Evolutionary conservation across 2,113 vertebrate genomes (phyloP), one percentile per base, ranked within the genome.

Genomic region (Fulica atra): DNA sequence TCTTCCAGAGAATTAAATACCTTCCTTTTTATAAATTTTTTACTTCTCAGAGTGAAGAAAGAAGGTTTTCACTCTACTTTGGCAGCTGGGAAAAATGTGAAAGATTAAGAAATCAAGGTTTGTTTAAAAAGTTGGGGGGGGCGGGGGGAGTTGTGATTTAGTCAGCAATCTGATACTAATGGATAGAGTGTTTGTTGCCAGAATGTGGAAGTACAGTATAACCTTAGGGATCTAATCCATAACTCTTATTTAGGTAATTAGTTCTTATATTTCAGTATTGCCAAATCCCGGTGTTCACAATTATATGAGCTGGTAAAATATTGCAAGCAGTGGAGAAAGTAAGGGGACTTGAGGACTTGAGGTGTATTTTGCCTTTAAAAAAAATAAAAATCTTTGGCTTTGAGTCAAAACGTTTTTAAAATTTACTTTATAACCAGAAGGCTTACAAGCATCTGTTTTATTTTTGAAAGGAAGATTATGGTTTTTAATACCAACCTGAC

Each of bases 201-300:
- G 65, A 88, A 92, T 71, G 21, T 90, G 82, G 63, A 92, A 81
- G 65, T 90, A 86, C 82, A 74, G 72, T 70, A 16, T 93, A 89
- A 91, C 89, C 84, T 93, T 77, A 92, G 88, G 93, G 95, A 86
- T 90, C 82, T 70, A 74, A 93, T 93, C 92, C 72, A 92, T 95
- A 95, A 79, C 68, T 90, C 86, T 93, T 96, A 87, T 92, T 96
- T 94, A 92, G 82, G 36, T 93, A 93, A 96, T 94, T 95, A 88
- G 72, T 90, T 95, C 88, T 86, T 86, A 54, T 46, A 70, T 74
- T 90, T 94, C 36, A 61, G 57, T 51, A 24, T 57, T 86, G 93
- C 90, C 93, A 96, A 86, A 82, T 63, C 56, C 38, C 46, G 81
- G 76, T 51, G 28, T 92, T 88, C 51, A 84, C 69, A 86, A 78